Base-by-base conservation (phyloP, 2,797 vertebrate species). In the Danio aesculapii region DNA sequence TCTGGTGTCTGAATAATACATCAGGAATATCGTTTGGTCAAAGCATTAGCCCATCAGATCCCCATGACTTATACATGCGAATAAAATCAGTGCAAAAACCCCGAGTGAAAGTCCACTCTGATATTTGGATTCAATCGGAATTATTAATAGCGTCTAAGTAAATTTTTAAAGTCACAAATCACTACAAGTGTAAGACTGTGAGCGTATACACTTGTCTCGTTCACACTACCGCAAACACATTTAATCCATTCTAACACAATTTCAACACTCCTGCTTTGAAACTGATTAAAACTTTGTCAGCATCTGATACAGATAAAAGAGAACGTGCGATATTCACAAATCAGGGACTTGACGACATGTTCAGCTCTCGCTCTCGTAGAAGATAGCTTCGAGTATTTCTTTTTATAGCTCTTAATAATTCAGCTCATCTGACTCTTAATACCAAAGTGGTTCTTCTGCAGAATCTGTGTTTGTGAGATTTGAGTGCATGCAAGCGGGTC, bases 381-480 rank as follows among this genome's bases (percentile, higher is more conserved):
- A n/a, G 63, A 75, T 50, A 68, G 70, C 58, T 76, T 64, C 3
- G 72, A 64, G 50, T 58, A 17, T 71, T 71, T 78, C 44, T 79
- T 82, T 81, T 79, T 81, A 78, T 74, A 79, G 75, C 57, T 58
- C 72, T 75, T 62, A 75, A 82, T 79, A 82, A 82, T 84, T 82
- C n/a, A 75, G 50, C 30, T 63, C 57, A 75, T 68, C 75, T 78
- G 79, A 81, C 39, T 55, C 67, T 76, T 43, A 59, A 46, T 72
- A 72, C 75, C 55, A 78, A 75, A 61, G 69, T 55, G 43, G 74
- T 66, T 77, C 30, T 62, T 73, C 74, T 30, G 52, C 63, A 58
- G 44, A 69, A 52, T 71, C 21, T 81, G 46, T 73, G 53, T 81
- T 63, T 84, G 55, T 75, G 61, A 61, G 63, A 62, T 79, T 55